A percentile compares a stretch with the other conserved stretches of the same genome.
Evolutionary conservation across 2,113 vertebrate species (phyloP).

Genomic region (Sander lucioperca): DNA sequence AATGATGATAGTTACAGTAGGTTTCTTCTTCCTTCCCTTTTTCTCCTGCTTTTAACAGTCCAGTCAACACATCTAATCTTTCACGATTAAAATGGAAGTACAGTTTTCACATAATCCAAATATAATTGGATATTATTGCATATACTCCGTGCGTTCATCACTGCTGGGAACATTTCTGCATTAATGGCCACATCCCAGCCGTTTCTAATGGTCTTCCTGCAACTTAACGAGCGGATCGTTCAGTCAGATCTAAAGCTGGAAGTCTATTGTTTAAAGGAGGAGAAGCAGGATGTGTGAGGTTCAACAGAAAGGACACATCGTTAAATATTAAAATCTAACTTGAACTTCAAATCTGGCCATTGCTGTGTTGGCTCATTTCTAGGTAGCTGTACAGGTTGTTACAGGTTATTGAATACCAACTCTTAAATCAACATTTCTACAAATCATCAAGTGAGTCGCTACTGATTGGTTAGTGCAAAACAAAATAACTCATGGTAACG

Average conservation of each 20-base stretch:
- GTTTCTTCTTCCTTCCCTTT: neutral
- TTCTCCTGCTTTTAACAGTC: too few species aligned
- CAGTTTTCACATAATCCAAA: neutral
- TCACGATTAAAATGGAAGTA: constrained; percentile 27
- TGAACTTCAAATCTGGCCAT: too few species aligned
- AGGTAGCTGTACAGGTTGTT: too few species aligned
- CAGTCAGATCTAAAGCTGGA: constrained; percentile 6
- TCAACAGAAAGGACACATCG: neutral
- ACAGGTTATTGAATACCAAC: too few species aligned
- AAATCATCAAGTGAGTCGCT: too few species aligned
- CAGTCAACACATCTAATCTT: constrained; percentile 13
- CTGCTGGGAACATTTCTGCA: constrained; percentile 9
- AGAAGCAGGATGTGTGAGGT: neutral
- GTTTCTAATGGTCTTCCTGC: neutral
- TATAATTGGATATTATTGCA: constrained; percentile 18
- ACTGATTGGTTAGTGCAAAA: too few species aligned
- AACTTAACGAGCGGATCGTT: constrained; percentile 27
- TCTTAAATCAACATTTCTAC: too few species aligned
- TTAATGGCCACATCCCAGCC: neutral
- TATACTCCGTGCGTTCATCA: neutral
- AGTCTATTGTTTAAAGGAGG: constrained; percentile 1
- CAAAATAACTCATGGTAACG: too few species aligned
- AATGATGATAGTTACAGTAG: too few species aligned
- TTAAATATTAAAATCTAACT: constrained; percentile 29
- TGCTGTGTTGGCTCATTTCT: neutral